Base-by-base conservation (phyloP, 2,113 vertebrate species). In the Lethenteron camtschaticum region DNA sequence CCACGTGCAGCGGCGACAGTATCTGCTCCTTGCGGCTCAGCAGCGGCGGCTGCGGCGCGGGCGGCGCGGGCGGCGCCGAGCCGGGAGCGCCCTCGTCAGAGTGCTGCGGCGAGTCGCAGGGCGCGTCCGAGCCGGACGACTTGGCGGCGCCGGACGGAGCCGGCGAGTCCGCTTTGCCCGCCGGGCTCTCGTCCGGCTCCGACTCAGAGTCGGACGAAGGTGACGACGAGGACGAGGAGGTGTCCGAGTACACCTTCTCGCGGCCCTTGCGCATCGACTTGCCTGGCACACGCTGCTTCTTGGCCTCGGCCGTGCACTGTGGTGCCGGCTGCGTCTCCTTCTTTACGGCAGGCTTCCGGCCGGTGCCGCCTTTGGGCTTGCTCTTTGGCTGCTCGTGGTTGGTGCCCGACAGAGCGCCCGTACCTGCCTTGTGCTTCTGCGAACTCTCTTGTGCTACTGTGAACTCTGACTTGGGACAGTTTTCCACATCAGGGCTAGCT, bases 161-260 rank as follows among this genome's bases (percentile, higher is more conserved):
- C 41, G 41, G 41, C 41, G 41, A 41, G 41, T 16, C 63, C 24
- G 20, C 63, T 24, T 66, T 66, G 63, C 63, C n/a, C 2, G 63
- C n/a, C 63, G n/a, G n/a, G 78, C 92, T 95, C 75, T 95, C 90
- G 14, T 91, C 94, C 78, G 87, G 91, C 80, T 96, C 92, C 0
- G 90, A 95, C 77, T 97, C 94, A 56, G 92, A 95, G 57, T 66
- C 63, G n/a, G 63, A 66, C 24, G 63, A 66, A 66, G 63, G 20
- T 24, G 63, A 66, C 63, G 63, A 66, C 2, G 63, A 66, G n/a
- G 63, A 66, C 9, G 94, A 90, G 11, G 92, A 92, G 56, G 86
- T 87, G 81, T 95, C 90, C 12, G 94, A 92, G 73, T 92, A 87
- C 69, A 96, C 83, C 75, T 91, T 89, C 82, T 96, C 89, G 6